Evolutionary conservation across 2,888 invertebrate species (phyloP), one percentile per base, ranked within the genome.

Genomic region (Therioaphis trifolii): DNA sequence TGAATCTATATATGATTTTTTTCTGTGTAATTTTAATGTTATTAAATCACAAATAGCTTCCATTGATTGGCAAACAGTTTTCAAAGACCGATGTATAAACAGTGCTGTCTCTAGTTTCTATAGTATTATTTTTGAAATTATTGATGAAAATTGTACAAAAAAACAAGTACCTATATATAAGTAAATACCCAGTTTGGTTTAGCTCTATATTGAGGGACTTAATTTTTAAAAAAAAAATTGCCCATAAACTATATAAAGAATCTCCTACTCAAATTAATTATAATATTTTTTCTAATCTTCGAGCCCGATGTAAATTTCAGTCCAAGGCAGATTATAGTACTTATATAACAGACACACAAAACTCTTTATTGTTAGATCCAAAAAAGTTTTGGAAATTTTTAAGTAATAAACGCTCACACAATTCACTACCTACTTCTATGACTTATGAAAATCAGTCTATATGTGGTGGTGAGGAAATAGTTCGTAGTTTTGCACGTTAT

Each of bases 271-370:
- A 63, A 35, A 15, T 63, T 29, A 63, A 63, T 63, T 63, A 63
- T 35, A 63, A 63, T 35, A 35, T 35, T 35, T 63, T 63, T 63
- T 63, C 63, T 18, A 63, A 63, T 63, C 18, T 63, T 35, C 35
- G 35, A 35, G 63, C 29, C 4, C 63, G 2, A 9, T 63, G 29
- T 15, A 55, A n/a, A 5, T n/a, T n/a, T n/a, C n/a, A n/a, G n/a
- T n/a, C n/a, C n/a, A n/a, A 55, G 5, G 15, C 55, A 55, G 15
- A 55, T 11, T 55, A 5, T 55, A 11, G 4, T n/a, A 55, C 5
- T 55, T 55, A 11, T 11, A 55, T 11, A 5, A 55, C 21, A 15
- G 4, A 55, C 5, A 55, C 15, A 55, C 55, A n/a, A n/a, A n/a
- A n/a, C n/a, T n/a, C n/a, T n/a, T n/a, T n/a, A n/a, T n/a, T n/a